Evolutionary conservation across 2,113 vertebrate species (phyloP).

Genomic region (Apteryx owenii): DNA sequence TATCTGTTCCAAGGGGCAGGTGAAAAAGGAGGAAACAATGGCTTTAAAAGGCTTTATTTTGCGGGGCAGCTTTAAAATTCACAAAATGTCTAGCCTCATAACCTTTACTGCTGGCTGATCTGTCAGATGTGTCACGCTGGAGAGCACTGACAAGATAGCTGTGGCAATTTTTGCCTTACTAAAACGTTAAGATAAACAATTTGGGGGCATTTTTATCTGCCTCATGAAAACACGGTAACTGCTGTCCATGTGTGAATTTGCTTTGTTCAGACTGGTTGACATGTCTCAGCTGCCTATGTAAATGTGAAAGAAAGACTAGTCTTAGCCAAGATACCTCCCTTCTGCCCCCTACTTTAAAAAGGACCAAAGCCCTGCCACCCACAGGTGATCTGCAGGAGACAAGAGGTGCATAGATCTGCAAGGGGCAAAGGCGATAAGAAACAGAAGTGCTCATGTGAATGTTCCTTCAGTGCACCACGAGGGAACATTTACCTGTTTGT

Average conservation of each 20-base stretch:
- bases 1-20: too few relatives aligned
- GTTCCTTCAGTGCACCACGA: not conserved
- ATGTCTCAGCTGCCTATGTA: not conserved
- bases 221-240: not conserved
- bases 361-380: not conserved
- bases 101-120: too few relatives aligned
- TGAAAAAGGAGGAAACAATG: too few relatives aligned
- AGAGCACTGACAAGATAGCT: too few relatives aligned
- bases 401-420: not conserved
- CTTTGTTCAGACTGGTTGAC: not conserved
- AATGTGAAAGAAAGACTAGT: not conserved
- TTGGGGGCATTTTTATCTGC: not conserved
- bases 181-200: too few relatives aligned
- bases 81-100: too few relatives aligned
- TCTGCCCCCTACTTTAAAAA: not conserved
- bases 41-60: too few relatives aligned
- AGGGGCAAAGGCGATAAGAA: not conserved
- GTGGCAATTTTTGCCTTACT: too few relatives aligned
- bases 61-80: too few relatives aligned
- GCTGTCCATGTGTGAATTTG: not conserved
- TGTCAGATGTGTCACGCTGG: too few relatives aligned
- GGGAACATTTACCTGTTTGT: not conserved
- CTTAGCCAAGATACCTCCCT: not conserved
- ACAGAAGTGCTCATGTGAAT: not conserved
- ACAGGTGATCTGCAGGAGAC: not conserved